Percentiles rank a stretch among this genome's conserved stretches.
phyloP scores from a whole-genome alignment of 2,797 vertebrate species.

The Tarsius wallacei region DNA sequence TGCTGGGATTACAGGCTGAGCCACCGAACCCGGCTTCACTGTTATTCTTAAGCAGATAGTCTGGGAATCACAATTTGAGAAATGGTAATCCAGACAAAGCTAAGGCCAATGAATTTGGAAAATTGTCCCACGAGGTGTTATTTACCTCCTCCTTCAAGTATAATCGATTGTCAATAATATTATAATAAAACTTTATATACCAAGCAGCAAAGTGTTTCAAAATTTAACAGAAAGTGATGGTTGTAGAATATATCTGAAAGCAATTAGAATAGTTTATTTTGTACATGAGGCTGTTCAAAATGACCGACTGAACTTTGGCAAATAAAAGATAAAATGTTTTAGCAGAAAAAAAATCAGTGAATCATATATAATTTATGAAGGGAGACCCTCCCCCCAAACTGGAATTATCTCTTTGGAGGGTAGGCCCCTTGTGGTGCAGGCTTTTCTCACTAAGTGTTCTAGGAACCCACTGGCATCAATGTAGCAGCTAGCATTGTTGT shows the following conservation, averaged over 20 bases:
- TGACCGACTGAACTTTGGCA: neutral
- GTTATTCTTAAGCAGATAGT: neutral
- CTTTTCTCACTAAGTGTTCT: no score
- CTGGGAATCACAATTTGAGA: neutral
- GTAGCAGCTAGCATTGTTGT: no score
- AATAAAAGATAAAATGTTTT: neutral
- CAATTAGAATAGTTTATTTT: neutral
- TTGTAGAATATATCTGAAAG: neutral
- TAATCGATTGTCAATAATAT: neutral
- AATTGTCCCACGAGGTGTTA: neutral
- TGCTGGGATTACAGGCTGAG: no score
- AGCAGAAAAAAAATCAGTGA: neutral
- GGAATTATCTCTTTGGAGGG: no score
- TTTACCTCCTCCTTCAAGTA: neutral
- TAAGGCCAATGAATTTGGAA: neutral
- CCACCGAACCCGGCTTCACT: no score
- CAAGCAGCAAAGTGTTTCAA: neutral
- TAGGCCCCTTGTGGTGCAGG: no score
- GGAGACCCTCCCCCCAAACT: no score
- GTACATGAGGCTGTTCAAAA: neutral
- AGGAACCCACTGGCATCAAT: no score
- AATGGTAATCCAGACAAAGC: neutral
- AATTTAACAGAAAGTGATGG: neutral
- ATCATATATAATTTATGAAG: no score
- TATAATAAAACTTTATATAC: neutral